Evolutionary conservation across 2,888 invertebrate genomes (phyloP).

Genomic region (Agrochola macilenta): DNA sequence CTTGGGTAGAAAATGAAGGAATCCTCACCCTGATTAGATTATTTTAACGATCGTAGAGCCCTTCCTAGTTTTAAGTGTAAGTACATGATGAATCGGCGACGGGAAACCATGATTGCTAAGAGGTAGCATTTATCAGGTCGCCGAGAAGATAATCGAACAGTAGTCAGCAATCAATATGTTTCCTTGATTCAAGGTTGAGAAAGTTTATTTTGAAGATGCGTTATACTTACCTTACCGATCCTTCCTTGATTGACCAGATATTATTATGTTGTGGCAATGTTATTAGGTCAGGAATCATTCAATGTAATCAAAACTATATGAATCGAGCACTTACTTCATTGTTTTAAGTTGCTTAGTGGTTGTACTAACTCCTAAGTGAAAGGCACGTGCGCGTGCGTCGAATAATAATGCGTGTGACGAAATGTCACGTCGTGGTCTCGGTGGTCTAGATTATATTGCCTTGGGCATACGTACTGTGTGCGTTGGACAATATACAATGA

Average conservation of each 20-base stretch:
- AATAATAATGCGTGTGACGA: conserved; percentile 29
- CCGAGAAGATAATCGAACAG: neutral
- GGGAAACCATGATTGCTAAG: neutral
- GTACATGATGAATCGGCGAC: neutral
- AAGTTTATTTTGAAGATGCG: neutral
- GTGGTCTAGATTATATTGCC: conserved; percentile 42
- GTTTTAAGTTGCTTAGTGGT: neutral
- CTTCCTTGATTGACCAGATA: neutral
- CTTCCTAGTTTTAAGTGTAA: conserved; percentile 6
- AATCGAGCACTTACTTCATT: conserved; percentile 1
- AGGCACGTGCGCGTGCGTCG: conserved; percentile 45
- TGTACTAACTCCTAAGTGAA: conserved; percentile 38
- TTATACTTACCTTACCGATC: neutral
- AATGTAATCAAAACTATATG: neutral
- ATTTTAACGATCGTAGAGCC: conserved; percentile 5
- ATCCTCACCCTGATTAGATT: conserved; percentile 21
- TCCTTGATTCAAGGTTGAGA: neutral
- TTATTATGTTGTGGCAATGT: neutral
- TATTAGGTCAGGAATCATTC: neutral
- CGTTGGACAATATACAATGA: neutral
- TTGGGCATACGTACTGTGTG: conserved; percentile 10
- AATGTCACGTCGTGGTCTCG: conserved; percentile 43
- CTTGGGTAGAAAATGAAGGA: conserved; percentile 25
- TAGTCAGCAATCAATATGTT: neutral
- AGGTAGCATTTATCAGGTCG: neutral